Conservation (phyloP, 2,888 invertebrate species). For the Lamproptera curius region DNA sequence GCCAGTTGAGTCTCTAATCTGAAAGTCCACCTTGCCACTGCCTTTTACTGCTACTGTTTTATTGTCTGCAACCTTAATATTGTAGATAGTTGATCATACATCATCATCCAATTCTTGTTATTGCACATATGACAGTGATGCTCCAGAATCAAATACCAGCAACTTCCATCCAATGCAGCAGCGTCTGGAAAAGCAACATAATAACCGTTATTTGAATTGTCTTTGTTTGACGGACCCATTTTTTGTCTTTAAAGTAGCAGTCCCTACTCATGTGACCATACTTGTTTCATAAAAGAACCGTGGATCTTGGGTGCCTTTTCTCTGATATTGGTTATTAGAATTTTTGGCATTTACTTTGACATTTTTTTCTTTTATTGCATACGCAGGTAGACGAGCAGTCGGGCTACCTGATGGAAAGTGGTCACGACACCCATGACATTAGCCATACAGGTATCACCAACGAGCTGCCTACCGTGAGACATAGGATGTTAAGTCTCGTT, state of each 20-base stretch:
- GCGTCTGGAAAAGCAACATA: constrained; percentile 12
- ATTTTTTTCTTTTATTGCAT: too few relatives aligned
- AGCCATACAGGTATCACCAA: too few relatives aligned
- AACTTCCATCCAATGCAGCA: constrained; percentile 14
- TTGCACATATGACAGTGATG: not conserved
- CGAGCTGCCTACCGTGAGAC: too few relatives aligned
- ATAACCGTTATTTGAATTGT: constrained; percentile 2
- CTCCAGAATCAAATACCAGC: constrained; percentile 9
- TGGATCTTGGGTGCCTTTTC: not conserved
- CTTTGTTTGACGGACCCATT: not conserved
- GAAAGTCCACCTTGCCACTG: not conserved
- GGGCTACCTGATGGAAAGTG: too few relatives aligned
- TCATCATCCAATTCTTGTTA: constrained; percentile 3
- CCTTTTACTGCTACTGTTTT: constrained; percentile 10
- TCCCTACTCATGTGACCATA: constrained; percentile 11
- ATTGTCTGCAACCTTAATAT: not conserved
- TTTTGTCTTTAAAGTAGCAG: constrained; percentile 12
- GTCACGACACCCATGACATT: too few relatives aligned
- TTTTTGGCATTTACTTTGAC: not conserved
- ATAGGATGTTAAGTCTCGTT: too few relatives aligned
- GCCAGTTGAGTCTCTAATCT: constrained; percentile 27
- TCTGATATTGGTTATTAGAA: not conserved
- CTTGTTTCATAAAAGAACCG: constrained; percentile 5
- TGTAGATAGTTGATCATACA: not conserved
- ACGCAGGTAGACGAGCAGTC: too few relatives aligned